phyloP scores from a whole-genome alignment of 1,140 invertebrate species.

The Acyrthosiphon pisum region DNA sequence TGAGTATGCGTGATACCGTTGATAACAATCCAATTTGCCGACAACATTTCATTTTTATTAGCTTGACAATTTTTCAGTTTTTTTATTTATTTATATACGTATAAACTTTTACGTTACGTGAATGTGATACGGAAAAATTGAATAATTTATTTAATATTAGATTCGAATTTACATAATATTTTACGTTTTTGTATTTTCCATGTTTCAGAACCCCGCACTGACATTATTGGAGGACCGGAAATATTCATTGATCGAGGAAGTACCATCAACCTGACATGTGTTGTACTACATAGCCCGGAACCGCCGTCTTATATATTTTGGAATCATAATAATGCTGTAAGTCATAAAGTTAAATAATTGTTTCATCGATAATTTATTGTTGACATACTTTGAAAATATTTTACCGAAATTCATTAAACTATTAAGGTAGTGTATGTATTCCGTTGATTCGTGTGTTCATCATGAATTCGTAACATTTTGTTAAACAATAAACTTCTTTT shows the following conservation, averaged over 20 bases:
- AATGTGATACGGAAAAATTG: not conserved
- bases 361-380: not conserved
- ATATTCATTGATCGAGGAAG: slow-evolving; percentile 89
- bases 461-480: not conserved
- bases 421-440: not conserved
- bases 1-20: not conserved
- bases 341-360: slow-evolving; percentile 60
- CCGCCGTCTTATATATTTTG: slow-evolving; percentile 92
- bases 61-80: not conserved
- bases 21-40: not conserved
- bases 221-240: slow-evolving; percentile 87
- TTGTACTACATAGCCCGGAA: slow-evolving; percentile 87
- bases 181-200: not conserved
- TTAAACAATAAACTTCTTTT: not conserved
- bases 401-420: not conserved
- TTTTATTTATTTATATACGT: not conserved
- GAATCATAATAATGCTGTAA: slow-evolving; percentile 89
- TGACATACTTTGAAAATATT: not conserved
- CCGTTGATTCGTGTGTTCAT: not conserved
- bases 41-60: not conserved
- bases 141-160: not conserved
- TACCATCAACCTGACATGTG: slow-evolving; percentile 92
- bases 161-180: not conserved
- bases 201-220: slow-evolving; percentile 81
- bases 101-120: not conserved